Evolutionary conservation across 2,888 invertebrate genomes (phyloP).

Genomic region (Sphaerophoria rueppellii): DNA sequence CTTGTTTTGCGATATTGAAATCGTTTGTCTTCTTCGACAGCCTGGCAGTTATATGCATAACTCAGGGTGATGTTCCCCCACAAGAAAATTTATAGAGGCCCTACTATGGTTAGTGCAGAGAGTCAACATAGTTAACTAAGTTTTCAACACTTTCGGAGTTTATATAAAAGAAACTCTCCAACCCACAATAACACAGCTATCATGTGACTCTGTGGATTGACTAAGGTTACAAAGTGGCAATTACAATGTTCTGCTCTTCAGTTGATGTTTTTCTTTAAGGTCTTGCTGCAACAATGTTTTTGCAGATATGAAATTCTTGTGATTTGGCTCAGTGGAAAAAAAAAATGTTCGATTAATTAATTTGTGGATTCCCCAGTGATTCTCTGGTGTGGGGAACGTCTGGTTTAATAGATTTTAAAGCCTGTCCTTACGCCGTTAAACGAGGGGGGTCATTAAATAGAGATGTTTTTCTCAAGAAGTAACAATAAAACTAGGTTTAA

Average conservation of each 20-base stretch:
- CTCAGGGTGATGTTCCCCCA: conserved; percentile 14
- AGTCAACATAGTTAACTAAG: conserved; percentile 22
- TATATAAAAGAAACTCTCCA: background rate
- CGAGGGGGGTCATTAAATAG: conserved; percentile 29
- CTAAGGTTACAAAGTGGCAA: conserved; percentile 46
- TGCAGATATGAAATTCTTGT: conserved; percentile 7
- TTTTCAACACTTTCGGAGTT: conserved; percentile 60
- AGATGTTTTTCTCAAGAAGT: conserved; percentile 38
- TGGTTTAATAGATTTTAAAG: conserved; percentile 45
- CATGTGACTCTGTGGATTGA: conserved; percentile 3
- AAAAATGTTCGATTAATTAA: conserved; percentile 68
- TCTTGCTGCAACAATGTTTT: conserved; percentile 56
- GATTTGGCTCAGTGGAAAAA: conserved; percentile 7
- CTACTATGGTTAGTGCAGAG: background rate
- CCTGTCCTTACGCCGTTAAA: background rate
- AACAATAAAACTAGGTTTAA: conserved; percentile 14
- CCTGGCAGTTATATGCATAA: conserved; percentile 24
- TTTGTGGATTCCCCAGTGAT: conserved; percentile 25
- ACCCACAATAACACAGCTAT: conserved; percentile 32
- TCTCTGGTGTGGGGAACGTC: conserved; percentile 9
- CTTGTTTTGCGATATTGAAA: conserved; percentile 52
- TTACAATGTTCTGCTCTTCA: conserved; percentile 32
- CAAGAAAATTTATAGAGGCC: background rate
- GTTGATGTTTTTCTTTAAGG: conserved; percentile 18
- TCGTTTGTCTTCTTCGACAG: conserved; percentile 53